Base-by-base conservation (phyloP, 2,888 invertebrate species). In the Tricholauxania praeusta region DNA sequence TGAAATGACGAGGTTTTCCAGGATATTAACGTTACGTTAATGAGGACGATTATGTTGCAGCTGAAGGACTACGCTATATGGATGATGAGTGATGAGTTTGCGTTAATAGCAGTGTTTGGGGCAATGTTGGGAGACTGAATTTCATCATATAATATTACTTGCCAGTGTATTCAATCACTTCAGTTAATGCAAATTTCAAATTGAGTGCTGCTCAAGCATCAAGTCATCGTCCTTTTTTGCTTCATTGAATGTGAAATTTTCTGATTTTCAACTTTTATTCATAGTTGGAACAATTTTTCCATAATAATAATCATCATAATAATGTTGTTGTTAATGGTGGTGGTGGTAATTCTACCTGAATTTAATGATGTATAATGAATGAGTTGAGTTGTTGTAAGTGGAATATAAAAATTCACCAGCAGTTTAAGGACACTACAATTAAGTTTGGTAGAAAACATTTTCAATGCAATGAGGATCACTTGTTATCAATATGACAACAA, bases 161-260 rank as follows among this genome's bases (percentile, higher is more conserved):
- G 49, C 63, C 62, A 47, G 15, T 39, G 52, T 48, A 62, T 39
- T 69, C 69, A 51, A 51, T 55, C 49, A 78, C 78, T 79, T 79
- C 78, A 78, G 76, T 78, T 79, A 79, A 79, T 79, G 79, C 79
- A 79, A 79, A 78, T 79, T 78, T 75, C 67, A 74, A 76, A 76
- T 76, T 76, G 74, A 76, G 74, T 76, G 75, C 59, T 72, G 75
- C 72, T 76, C 71, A 73, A 75, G 73, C 74, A 60, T 72, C 53
- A 14, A 32, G 15, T 28, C 53, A 57, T 51, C n/a, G 17, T 15
- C 12, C 19, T 12, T n/a, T 69, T 72, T 52, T 68, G 62, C 72
- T 55, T 72, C 69, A 72, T 70, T 72, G 69, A 68, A 62, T 71
- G 55, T 49, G 57, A 59, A 65, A 49, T 62, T 68, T 72, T 65